Conservation (phyloP, 2,113 vertebrate species). For the Laterallus jamaicensis region DNA sequence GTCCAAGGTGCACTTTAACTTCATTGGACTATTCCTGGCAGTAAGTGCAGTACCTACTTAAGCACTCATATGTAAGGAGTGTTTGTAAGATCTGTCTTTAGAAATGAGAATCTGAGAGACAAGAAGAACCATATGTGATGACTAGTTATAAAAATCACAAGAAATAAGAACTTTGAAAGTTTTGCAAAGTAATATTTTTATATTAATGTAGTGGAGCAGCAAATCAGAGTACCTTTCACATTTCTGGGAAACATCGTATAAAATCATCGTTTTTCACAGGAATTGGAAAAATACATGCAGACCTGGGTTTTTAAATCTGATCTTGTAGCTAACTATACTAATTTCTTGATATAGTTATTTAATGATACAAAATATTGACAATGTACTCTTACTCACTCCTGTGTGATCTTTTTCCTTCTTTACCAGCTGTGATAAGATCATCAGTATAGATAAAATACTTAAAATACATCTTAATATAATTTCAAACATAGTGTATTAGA, state of each 20-base stretch:
- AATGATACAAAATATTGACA: not conserved
- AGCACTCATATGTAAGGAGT: not conserved
- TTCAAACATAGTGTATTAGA: not conserved
- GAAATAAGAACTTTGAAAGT: not conserved
- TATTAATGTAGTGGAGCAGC: not conserved
- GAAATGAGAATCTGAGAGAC: not conserved
- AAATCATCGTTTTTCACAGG: not conserved
- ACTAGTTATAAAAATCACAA: not conserved
- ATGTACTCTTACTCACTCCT: not conserved
- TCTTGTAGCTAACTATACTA: fast-evolving
- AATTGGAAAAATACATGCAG: not conserved
- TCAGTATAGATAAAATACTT: not conserved
- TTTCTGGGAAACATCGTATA: not conserved
- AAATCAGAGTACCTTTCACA: not conserved
- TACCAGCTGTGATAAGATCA: not conserved
- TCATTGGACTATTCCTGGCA: not conserved
- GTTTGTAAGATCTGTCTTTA: not conserved
- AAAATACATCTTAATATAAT: not conserved
- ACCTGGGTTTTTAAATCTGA: fast-evolving
- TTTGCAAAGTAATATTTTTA: not conserved
- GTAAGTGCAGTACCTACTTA: not conserved
- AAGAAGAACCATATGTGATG: not conserved
- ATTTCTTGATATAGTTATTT: not conserved
- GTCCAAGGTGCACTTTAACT: conserved; percentile 2
- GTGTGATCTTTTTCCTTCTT: not conserved